Evolutionary conservation across 2,797 vertebrate genomes (phyloP).

Genomic region (Sebastes trivittatus): DNA sequence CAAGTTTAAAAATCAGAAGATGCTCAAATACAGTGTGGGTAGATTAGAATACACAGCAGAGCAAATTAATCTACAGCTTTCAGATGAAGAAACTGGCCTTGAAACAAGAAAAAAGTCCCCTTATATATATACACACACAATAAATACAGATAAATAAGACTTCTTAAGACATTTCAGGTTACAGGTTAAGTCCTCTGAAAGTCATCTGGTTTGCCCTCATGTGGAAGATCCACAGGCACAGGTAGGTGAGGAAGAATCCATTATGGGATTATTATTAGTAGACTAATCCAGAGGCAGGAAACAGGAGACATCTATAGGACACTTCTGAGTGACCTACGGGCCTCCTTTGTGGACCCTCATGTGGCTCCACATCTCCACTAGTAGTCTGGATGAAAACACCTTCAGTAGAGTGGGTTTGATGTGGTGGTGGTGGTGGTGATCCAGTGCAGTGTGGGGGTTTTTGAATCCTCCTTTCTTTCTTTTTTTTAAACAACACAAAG

Average conservation of each 20-base stretch:
- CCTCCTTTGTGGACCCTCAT: constrained; percentile 72
- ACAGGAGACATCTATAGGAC: constrained; percentile 46
- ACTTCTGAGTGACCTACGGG: constrained; percentile 60
- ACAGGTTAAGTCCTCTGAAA: constrained; percentile 64
- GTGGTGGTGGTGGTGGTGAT: not conserved
- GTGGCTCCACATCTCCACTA: constrained; percentile 65
- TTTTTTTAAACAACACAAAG: constrained; percentile 13
- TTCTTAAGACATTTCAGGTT: constrained; percentile 73
- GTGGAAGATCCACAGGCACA: constrained; percentile 61
- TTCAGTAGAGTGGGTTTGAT: not conserved
- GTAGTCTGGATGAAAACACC: not conserved
- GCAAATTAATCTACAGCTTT: constrained; percentile 12
- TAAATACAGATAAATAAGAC: constrained; percentile 81
- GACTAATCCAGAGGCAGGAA: constrained; percentile 40
- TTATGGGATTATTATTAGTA: constrained; percentile 31
- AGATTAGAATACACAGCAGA: constrained; percentile 50
- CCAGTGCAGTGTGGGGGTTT: constrained; percentile 13
- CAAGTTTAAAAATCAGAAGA: not conserved
- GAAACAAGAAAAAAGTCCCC: not conserved
- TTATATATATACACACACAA: constrained; percentile 51
- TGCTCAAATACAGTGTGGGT: constrained; percentile 66
- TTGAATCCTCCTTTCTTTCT: constrained; percentile 4
- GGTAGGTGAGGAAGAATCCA: constrained; percentile 62
- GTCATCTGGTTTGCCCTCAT: constrained; percentile 65
- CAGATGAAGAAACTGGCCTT: constrained; percentile 33